Percentiles rank a stretch among this genome's conserved stretches.
phyloP scores from a whole-genome alignment of 2,888 invertebrate genomes.

The Argyra leucocephala region DNA sequence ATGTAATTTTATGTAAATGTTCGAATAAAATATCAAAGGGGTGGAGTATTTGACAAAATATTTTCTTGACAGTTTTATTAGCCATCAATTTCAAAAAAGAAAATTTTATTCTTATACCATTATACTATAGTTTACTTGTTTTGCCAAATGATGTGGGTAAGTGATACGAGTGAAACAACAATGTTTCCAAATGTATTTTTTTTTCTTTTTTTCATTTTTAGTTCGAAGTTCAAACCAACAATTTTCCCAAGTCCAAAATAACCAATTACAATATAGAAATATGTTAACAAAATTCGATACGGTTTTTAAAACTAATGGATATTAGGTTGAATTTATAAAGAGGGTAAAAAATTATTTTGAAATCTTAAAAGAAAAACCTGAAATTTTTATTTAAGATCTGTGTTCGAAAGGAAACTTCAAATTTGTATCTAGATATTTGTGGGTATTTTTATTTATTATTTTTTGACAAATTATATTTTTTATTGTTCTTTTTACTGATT shows the following conservation, averaged over 20 bases:
- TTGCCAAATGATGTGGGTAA: neutral
- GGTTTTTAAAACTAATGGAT: neutral
- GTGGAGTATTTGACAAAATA: neutral
- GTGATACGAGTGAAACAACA: neutral
- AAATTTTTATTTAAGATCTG: too few species aligned
- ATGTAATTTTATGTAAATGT: neutral
- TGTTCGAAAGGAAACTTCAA: too few species aligned
- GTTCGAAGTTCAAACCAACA: too few species aligned
- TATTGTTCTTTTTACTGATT: too few species aligned
- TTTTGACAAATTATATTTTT: too few species aligned
- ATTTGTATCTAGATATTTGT: too few species aligned
- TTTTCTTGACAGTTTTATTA: slow-evolving; percentile 6
- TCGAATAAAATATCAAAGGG: neutral
- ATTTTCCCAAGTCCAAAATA: neutral
- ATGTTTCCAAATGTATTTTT: neutral
- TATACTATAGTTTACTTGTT: neutral
- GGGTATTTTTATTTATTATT: too few species aligned
- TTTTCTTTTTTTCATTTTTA: too few species aligned
- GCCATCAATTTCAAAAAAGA: slow-evolving; percentile 2
- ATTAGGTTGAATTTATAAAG: too few species aligned
- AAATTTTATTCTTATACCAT: neutral
- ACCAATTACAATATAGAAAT: neutral
- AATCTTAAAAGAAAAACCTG: too few species aligned
- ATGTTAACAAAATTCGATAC: neutral
- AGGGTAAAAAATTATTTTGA: too few species aligned